These are phyloP conservation scores for Chymomyza procnemis DNA, from an alignment of 2,888 invertebrate species.

Conservation along the genomic window DNA sequence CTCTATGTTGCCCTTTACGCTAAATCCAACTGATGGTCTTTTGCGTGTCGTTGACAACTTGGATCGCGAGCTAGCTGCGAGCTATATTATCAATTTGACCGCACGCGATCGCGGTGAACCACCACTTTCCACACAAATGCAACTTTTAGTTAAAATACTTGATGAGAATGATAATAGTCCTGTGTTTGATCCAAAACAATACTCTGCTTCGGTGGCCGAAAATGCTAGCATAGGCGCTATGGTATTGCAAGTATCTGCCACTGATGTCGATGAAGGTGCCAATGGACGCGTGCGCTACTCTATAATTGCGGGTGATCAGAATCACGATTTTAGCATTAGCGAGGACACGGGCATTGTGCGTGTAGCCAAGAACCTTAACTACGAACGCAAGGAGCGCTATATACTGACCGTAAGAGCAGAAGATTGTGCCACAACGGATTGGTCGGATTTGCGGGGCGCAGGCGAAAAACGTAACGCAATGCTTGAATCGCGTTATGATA, in stretches of 20 bases:
- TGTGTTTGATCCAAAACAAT: slow-evolving; percentile 92
- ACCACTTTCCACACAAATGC: slow-evolving; percentile 84
- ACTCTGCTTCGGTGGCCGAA: slow-evolving; percentile 93
- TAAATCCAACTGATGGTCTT: slow-evolving; percentile 92
- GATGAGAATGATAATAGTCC: slow-evolving; percentile 96
- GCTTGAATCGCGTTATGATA: slow-evolving; percentile 83
- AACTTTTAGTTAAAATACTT: slow-evolving; percentile 86
- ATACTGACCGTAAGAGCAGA: slow-evolving; percentile 91
- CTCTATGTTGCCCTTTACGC: slow-evolving; percentile 83
- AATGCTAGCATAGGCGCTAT: slow-evolving; percentile 96
- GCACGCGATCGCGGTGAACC: slow-evolving; percentile 94
- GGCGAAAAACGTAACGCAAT: neutral
- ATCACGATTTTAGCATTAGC: slow-evolving; percentile 93
- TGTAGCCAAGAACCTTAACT: slow-evolving; percentile 95
- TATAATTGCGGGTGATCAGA: slow-evolving; percentile 92
- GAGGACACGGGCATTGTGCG: slow-evolving; percentile 94
- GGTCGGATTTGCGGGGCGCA: slow-evolving; percentile 15
- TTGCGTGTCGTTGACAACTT: slow-evolving; percentile 90
- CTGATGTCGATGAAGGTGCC: slow-evolving; percentile 90
- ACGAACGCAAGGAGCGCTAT: slow-evolving; percentile 92
- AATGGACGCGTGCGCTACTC: slow-evolving; percentile 96
- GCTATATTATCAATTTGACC: slow-evolving; percentile 87
- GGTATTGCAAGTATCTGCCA: slow-evolving; percentile 92
- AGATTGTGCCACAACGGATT: slow-evolving; percentile 85
- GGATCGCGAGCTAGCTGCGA: slow-evolving; percentile 88